phyloP scores from a whole-genome alignment of 2,113 vertebrate genomes.

The Phyllopteryx taeniolatus region DNA sequence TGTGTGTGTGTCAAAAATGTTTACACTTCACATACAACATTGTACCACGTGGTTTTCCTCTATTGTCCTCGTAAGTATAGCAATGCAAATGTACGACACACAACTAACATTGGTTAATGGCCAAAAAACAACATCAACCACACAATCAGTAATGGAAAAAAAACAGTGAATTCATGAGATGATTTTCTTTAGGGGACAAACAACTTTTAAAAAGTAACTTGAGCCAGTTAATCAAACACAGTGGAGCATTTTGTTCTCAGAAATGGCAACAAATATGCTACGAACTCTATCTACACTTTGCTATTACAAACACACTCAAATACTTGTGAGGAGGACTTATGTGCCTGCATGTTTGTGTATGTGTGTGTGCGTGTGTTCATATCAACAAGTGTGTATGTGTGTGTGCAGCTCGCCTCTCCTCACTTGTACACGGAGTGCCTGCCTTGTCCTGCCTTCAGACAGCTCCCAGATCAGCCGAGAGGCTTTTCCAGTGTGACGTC shows the following conservation, averaged over 20 bases:
- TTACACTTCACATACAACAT: neutral
- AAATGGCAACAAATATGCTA: slow-evolving; percentile 47
- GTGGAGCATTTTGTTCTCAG: slow-evolving; percentile 36
- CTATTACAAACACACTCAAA: slow-evolving; percentile 15
- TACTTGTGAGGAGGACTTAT: slow-evolving; percentile 58
- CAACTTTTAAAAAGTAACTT: neutral
- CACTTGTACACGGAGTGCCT: slow-evolving; percentile 71
- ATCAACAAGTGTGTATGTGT: slow-evolving; percentile 27
- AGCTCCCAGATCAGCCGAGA: slow-evolving; percentile 67
- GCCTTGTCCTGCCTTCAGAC: slow-evolving; percentile 73
- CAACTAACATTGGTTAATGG: neutral
- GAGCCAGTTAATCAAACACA: slow-evolving; percentile 15
- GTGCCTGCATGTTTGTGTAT: slow-evolving; percentile 60
- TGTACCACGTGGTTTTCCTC: neutral
- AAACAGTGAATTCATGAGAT: neutral
- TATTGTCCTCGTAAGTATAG: slow-evolving; percentile 46
- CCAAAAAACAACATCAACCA: neutral
- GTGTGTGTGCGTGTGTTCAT: slow-evolving; percentile 43
- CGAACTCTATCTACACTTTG: slow-evolving; percentile 49
- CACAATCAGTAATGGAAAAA: neutral
- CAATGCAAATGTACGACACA: slow-evolving; percentile 8
- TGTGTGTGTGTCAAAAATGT: neutral
- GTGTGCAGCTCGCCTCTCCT: slow-evolving; percentile 57
- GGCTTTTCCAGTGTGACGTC: slow-evolving; percentile 55
- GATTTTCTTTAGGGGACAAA: neutral